These are phyloP conservation scores for Cheirogaleus medius DNA, from an alignment of 2,113 vertebrate species.

Conservation along the genomic window DNA sequence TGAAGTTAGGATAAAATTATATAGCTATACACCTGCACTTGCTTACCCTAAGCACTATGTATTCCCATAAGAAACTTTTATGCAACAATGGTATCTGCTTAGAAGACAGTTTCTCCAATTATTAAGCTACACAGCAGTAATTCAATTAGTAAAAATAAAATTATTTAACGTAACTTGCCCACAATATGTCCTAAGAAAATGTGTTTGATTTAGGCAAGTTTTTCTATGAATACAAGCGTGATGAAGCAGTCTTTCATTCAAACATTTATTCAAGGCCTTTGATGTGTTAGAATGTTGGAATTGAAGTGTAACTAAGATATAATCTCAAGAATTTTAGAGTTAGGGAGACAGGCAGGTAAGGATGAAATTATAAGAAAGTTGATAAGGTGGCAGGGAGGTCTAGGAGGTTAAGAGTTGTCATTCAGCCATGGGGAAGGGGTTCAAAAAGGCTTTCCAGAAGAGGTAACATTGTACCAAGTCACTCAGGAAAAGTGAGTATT, in stretches of 20 bases:
- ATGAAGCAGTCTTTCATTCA: background rate
- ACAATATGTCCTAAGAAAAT: background rate
- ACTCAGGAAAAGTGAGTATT: background rate
- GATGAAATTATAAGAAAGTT: background rate
- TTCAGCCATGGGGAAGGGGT: background rate
- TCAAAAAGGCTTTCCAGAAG: background rate
- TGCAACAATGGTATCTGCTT: background rate
- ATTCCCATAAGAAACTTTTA: background rate
- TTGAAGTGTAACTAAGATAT: background rate
- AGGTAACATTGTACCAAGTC: background rate
- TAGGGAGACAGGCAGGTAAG: background rate
- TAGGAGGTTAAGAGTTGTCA: background rate
- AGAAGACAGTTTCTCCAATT: background rate
- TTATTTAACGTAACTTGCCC: background rate
- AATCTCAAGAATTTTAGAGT: background rate
- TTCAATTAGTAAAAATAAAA: slow-evolving; percentile 1
- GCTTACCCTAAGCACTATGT: background rate
- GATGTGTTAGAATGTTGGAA: background rate
- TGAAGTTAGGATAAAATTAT: background rate
- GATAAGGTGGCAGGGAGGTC: background rate
- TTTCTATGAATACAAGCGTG: background rate
- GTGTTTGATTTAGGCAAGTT: background rate
- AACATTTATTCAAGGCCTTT: background rate
- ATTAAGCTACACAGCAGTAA: background rate
- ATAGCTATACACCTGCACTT: background rate